These are phyloP conservation scores for Drosophila seclusa DNA, from an alignment of 2,888 invertebrate species.

Conservation along the genomic window DNA sequence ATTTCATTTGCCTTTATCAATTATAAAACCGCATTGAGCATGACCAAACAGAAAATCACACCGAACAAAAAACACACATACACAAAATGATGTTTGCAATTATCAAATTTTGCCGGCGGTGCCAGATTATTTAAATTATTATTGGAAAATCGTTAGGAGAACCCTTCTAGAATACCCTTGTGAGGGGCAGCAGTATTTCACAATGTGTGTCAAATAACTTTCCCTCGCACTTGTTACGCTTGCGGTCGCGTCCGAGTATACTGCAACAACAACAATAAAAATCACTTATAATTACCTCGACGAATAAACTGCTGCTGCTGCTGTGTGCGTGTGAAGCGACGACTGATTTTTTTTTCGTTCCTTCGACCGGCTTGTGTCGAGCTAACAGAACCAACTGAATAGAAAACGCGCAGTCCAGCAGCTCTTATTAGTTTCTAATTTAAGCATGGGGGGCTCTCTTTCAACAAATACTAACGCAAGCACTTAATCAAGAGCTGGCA, in stretches of 20 bases:
- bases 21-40: conserved; percentile 64
- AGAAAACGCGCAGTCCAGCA: conserved; percentile 32
- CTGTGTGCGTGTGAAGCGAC: not conserved
- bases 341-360: not conserved
- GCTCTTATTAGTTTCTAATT: conserved; percentile 71
- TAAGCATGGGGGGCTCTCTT: conserved; percentile 10
- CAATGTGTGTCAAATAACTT: conserved; percentile 62
- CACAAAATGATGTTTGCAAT: conserved; percentile 26
- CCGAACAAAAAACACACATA: not conserved
- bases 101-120: conserved; percentile 38
- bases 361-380: conserved; percentile 66
- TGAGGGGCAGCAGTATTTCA: conserved; percentile 38
- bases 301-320: conserved; percentile 35
- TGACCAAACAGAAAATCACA: conserved; percentile 57
- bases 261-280: conserved; percentile 37
- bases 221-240: conserved; percentile 58
- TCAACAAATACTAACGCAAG: conserved; percentile 5
- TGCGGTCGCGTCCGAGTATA: conserved; percentile 25
- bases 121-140: conserved; percentile 28
- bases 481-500: conserved; percentile 26
- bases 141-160: conserved; percentile 37
- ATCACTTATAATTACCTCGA: conserved; percentile 74
- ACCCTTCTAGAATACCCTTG: conserved; percentile 26
- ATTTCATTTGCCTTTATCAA: conserved; percentile 54
- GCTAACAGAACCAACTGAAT: conserved; percentile 75